phyloP scores from a whole-genome alignment of 2,888 invertebrate genomes.

The Parasteatoda lunata region DNA sequence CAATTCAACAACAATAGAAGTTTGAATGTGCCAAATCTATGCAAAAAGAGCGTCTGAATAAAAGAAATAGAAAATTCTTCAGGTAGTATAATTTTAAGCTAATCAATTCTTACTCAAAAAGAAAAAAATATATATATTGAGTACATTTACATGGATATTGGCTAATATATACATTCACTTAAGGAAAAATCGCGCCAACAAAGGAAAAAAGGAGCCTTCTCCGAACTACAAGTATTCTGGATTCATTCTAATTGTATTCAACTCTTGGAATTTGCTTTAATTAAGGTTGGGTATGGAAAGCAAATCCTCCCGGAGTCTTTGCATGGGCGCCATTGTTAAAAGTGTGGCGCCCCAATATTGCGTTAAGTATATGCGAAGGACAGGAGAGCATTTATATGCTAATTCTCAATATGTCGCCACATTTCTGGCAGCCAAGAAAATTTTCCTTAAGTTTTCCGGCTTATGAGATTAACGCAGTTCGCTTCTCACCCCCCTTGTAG shows the following conservation, averaged over 20 bases:
- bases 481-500: neutral
- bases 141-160: constrained; percentile 59
- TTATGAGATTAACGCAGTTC: constrained; percentile 58
- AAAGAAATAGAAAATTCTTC: neutral
- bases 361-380: constrained; percentile 60
- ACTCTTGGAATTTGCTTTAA: constrained; percentile 59
- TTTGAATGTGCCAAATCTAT: constrained; percentile 55
- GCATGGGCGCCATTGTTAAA: constrained; percentile 3
- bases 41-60: constrained; percentile 28
- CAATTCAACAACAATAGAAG: constrained; percentile 26
- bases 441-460: constrained; percentile 57
- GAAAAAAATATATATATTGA: neutral
- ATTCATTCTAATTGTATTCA: constrained; percentile 63
- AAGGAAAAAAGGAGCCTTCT: constrained; percentile 25
- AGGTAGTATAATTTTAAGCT: neutral
- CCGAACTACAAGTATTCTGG: constrained; percentile 32
- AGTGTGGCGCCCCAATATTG: constrained; percentile 32
- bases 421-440: constrained; percentile 24
- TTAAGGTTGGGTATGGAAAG: constrained; percentile 29
- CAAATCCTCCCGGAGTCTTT: constrained; percentile 33
- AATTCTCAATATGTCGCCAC: constrained; percentile 66
- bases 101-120: neutral
- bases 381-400: constrained; percentile 59
- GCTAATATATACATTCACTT: constrained; percentile 24
- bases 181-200: constrained; percentile 13